Evolutionary conservation across 30 jellyfish, hydroid and myxozoan genomes (phyloP), one percentile per base, ranked within the genome.

Genomic region (Hydractinia symbiolongicarpus): DNA sequence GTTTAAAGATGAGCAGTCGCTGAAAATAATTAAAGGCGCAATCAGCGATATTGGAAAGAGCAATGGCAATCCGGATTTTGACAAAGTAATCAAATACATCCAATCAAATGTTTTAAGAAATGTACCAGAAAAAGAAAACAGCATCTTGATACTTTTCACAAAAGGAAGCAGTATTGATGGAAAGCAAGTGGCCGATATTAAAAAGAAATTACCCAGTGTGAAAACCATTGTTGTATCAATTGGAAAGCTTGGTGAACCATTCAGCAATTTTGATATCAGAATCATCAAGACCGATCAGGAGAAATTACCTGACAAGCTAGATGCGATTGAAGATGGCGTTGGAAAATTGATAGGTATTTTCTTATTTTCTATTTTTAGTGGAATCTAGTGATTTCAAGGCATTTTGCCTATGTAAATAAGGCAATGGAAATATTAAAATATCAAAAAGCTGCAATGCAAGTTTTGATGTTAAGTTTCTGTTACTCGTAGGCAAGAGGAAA

Each of bases 401-500:
- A 30, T 30, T 30, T 2, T n/a, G n/a, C n/a, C n/a, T n/a, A n/a
- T n/a, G n/a, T n/a, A n/a, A n/a, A 30, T 30, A 30, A 30, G 2
- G 44, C 2, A 30, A 30, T 30, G 2, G 1, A 30, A 30, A 30
- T 30, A 30, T 30, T 30, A 30, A 30, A 30, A 30, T 30, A 30
- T 1, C 1, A 30, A 30, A 30, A 30, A 30, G 44, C 44, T 30
- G 44, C 44, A 30, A 2, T 30, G 2, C 44, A 30, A 30, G 2
- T 30, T 30, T 30, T 30, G 44, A 2, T 30, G 2, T 30, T 2
- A 30, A 30, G 2, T 30, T 30, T 30, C 7, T 13, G 19, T 64
- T 64, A 1, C 17, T 72, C 13, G 19, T 53, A 86, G 95, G 79
- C 15, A 56, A 60, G 0, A 19, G 67, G 54, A 87, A 84, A 20